phyloP scores from a whole-genome alignment of 2,888 invertebrate species.

The Micropterix aruncella region DNA sequence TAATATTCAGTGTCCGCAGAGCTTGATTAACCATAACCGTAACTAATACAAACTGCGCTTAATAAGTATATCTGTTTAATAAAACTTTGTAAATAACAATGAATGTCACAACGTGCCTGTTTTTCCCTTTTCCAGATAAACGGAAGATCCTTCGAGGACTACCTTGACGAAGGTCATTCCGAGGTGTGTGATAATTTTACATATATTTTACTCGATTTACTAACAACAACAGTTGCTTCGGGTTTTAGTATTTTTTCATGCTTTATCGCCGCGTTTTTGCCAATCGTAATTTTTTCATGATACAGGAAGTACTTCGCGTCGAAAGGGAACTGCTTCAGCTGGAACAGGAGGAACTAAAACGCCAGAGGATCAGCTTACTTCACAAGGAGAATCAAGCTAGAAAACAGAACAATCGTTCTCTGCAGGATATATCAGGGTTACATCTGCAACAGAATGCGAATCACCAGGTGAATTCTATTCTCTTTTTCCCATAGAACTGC shows the following conservation, averaged over 20 bases:
- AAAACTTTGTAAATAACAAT: slow-evolving; percentile 2
- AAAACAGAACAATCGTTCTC: slow-evolving; percentile 40
- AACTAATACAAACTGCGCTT: too few species aligned
- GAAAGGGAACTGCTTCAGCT: slow-evolving; percentile 64
- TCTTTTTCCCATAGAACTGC: slow-evolving; percentile 16
- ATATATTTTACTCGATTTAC: too few species aligned
- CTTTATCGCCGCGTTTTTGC: too few species aligned
- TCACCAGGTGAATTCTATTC: slow-evolving; percentile 15
- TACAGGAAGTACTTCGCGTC: slow-evolving; percentile 61
- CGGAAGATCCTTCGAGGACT: slow-evolving; percentile 8
- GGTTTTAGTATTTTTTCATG: too few species aligned
- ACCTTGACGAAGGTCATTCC: slow-evolving; percentile 12
- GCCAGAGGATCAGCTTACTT: slow-evolving; percentile 58
- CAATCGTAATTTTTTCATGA: too few species aligned
- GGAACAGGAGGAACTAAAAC: slow-evolving; percentile 62
- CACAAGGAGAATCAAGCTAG: slow-evolving; percentile 47
- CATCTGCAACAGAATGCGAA: slow-evolving; percentile 25
- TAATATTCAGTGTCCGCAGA: too few species aligned
- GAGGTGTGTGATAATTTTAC: slow-evolving; percentile 12
- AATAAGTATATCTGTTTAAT: too few species aligned
- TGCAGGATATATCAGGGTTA: slow-evolving; percentile 42
- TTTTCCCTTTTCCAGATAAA: background rate
- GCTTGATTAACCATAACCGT: too few species aligned
- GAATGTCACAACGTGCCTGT: background rate
- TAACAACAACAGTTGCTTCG: too few species aligned